A percentile compares a stretch with the other conserved stretches of the same genome.
These are phyloP conservation scores for Entelurus aequoreus DNA, from an alignment of 2,113 vertebrate genomes.

Conservation along the genomic window DNA sequence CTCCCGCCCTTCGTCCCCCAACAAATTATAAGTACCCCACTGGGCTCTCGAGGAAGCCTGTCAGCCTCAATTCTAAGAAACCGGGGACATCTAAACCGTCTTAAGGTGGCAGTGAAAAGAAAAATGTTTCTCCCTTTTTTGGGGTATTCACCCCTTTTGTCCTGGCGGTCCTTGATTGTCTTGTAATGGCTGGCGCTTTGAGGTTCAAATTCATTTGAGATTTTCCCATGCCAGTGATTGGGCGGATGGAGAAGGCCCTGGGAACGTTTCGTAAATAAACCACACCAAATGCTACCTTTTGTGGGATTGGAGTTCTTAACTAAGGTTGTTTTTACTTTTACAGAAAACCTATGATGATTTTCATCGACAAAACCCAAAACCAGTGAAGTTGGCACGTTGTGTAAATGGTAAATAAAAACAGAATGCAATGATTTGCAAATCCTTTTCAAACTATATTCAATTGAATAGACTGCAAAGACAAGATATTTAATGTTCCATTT, in stretches of 20 bases:
- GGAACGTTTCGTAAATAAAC: conserved; percentile 38
- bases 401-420: no score
- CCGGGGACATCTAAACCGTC: conserved; percentile 54
- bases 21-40: conserved; percentile 69
- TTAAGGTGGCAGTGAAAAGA: conserved; percentile 52
- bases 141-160: conserved; percentile 40
- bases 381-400: no score
- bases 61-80: conserved; percentile 58
- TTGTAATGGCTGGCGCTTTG: conserved; percentile 59
- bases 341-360: no score
- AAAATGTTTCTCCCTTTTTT: conserved; percentile 55
- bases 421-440: no score
- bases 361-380: no score
- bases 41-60: conserved; percentile 59
- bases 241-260: conserved; percentile 32
- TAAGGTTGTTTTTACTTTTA: no score
- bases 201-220: conserved; percentile 44
- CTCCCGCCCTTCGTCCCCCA: conserved; percentile 51
- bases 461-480: no score
- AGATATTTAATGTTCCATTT: no score
- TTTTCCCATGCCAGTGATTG: conserved; percentile 56
- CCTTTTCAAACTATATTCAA: no score
- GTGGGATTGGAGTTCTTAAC: conserved; percentile 18
- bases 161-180: conserved; percentile 45
- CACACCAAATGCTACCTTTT: conserved; percentile 12